These are phyloP conservation scores for Ascidia mentula DNA, from an alignment of 23 tunicate genomes.

Conservation along the genomic window DNA sequence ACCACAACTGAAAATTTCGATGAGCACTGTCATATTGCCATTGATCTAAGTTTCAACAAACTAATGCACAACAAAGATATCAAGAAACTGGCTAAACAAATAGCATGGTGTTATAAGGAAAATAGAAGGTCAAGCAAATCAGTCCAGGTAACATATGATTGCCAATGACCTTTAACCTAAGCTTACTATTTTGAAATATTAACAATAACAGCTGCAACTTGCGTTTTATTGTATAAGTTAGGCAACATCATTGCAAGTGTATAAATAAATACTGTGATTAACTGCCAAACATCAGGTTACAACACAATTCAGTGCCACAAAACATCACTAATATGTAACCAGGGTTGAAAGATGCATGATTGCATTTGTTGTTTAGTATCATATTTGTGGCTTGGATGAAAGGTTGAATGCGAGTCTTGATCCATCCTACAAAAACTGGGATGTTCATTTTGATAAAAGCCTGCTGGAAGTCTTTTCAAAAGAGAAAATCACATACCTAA, in stretches of 20 bases:
- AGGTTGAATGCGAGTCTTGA: slow-evolving; percentile 49
- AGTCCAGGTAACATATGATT: slow-evolving; percentile 64
- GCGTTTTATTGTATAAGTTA: too few species aligned
- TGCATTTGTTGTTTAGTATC: too few species aligned
- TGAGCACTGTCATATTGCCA: slow-evolving; percentile 57
- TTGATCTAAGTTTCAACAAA: slow-evolving; percentile 76
- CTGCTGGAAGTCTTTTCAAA: slow-evolving; percentile 23
- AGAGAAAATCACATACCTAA: slow-evolving; percentile 59
- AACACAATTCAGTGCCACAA: too few species aligned
- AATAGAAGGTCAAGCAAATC: slow-evolving; percentile 72
- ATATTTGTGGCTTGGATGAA: slow-evolving; percentile 63
- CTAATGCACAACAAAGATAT: slow-evolving; percentile 73
- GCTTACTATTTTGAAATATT: too few species aligned
- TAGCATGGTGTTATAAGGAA: slow-evolving; percentile 86
- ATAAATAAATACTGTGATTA: too few species aligned
- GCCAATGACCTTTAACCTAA: too few species aligned
- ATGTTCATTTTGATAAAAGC: slow-evolving; percentile 65
- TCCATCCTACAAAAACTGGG: slow-evolving; percentile 79
- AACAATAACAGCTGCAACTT: too few species aligned
- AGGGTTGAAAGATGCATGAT: too few species aligned
- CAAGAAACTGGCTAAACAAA: slow-evolving; percentile 71
- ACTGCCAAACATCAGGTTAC: too few species aligned
- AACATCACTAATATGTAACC: too few species aligned
- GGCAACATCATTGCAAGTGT: too few species aligned
- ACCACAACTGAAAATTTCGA: slow-evolving; percentile 58